phyloP scores from a whole-genome alignment of 2,797 vertebrate genomes.

The Zenarchopterus dispar region DNA sequence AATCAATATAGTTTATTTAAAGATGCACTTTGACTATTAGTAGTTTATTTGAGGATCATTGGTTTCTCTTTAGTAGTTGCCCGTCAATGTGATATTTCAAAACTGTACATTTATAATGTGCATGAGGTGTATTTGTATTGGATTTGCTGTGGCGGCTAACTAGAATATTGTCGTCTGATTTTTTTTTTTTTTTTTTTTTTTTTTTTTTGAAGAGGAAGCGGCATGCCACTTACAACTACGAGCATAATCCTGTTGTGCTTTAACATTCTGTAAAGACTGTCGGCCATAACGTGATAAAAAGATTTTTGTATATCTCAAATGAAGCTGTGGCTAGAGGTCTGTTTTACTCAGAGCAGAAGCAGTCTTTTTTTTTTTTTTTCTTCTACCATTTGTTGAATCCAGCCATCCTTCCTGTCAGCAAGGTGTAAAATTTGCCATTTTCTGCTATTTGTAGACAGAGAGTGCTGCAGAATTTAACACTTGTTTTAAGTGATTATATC shows the following conservation, averaged over 20 bases:
- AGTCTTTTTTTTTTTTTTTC: background rate
- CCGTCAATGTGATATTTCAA: conserved; percentile 72
- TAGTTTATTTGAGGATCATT: conserved; percentile 48
- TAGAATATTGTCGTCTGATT: conserved; percentile 52
- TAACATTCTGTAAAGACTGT: conserved; percentile 62
- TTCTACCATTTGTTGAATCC: conserved; percentile 23
- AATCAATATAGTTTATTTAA: conserved; percentile 27
- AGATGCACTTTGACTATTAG: conserved; percentile 63
- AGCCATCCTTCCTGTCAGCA: conserved; percentile 19
- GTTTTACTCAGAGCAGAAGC: conserved; percentile 28
- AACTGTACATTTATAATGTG: conserved; percentile 70
- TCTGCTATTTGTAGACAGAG: conserved; percentile 17
- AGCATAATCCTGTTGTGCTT: conserved; percentile 61
- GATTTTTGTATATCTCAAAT: conserved; percentile 64
- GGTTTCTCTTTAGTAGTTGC: conserved; percentile 64
- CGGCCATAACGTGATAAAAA: conserved; percentile 51
- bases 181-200: conserved; percentile 4
- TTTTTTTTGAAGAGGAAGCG: conserved; percentile 42
- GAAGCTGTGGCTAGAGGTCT: conserved; percentile 27
- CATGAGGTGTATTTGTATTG: conserved; percentile 74
- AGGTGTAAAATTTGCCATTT: conserved; percentile 31
- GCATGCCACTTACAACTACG: conserved; percentile 68
- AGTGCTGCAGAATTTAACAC: conserved; percentile 19
- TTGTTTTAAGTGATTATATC: conserved; percentile 35
- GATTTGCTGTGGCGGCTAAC: conserved; percentile 55